A percentile compares a stretch with the other conserved stretches of the same genome.
Evolutionary conservation across 2,797 vertebrate genomes (phyloP).

Genomic region (Balearica regulorum): DNA sequence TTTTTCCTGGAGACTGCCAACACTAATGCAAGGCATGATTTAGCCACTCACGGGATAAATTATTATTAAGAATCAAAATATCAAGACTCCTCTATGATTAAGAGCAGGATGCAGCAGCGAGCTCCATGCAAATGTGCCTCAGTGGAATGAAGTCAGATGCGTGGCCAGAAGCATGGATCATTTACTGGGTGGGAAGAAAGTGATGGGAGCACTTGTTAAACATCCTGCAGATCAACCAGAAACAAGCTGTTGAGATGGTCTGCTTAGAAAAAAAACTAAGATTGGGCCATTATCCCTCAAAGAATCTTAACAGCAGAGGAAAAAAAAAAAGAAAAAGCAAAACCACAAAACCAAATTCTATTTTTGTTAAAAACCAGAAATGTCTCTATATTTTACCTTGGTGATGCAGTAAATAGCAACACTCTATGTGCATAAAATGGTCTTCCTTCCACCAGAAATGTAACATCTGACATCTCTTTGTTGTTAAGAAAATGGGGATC

Average conservation of each 20-base stretch:
- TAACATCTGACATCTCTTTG: slow-evolving; percentile 85
- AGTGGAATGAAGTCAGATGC: not conserved
- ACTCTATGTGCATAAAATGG: slow-evolving; percentile 84
- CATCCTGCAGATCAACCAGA: not conserved
- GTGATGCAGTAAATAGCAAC: slow-evolving; percentile 81
- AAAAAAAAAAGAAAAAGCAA: not conserved
- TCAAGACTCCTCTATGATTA: not conserved
- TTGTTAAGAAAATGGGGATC: slow-evolving; percentile 86
- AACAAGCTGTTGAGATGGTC: not conserved
- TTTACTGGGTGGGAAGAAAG: not conserved
- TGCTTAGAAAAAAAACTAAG: not conserved
- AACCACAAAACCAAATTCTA: not conserved
- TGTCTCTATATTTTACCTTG: slow-evolving; percentile 66
- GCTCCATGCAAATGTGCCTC: not conserved
- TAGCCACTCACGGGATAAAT: not conserved
- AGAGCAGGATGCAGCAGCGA: not conserved
- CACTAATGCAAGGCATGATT: not conserved
- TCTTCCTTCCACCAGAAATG: slow-evolving; percentile 82
- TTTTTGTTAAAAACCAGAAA: not conserved
- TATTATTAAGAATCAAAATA: not conserved
- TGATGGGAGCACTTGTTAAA: not conserved
- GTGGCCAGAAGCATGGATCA: not conserved
- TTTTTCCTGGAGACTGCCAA: not conserved
- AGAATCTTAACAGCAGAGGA: not conserved
- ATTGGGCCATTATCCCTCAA: not conserved